A percentile compares a stretch with the other conserved stretches of the same genome.
phyloP scores from a whole-genome alignment of 2,888 invertebrate species.

The Microctonus aethiopoides region DNA sequence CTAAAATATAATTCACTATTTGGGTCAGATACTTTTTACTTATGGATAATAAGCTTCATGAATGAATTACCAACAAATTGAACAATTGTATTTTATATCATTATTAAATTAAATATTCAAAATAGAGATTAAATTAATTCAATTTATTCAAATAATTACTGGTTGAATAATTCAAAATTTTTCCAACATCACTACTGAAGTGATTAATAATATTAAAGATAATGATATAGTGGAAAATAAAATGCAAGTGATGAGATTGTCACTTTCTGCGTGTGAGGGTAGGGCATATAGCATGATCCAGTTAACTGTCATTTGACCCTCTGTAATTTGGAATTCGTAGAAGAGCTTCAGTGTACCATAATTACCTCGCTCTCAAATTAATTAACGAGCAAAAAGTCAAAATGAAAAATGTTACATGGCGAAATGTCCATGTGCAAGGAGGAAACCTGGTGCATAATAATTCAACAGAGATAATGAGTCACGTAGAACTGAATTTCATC shows the following conservation, averaged over 20 bases:
- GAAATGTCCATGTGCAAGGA: slow-evolving; percentile 3
- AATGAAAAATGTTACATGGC: slow-evolving; percentile 22
- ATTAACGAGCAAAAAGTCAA: slow-evolving; percentile 16
- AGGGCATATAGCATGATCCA: not conserved
- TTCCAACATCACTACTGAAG: not conserved
- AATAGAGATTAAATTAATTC: not conserved
- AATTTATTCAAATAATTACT: not conserved
- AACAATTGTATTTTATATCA: not conserved
- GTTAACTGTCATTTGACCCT: not conserved
- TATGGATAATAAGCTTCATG: not conserved
- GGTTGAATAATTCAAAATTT: not conserved
- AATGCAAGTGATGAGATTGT: not conserved
- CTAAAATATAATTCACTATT: not conserved
- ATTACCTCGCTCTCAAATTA: slow-evolving; percentile 23
- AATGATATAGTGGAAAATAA: not conserved
- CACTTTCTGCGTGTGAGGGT: not conserved
- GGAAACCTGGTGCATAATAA: slow-evolving; percentile 39
- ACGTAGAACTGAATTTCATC: slow-evolving; percentile 34
- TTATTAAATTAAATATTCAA: not conserved
- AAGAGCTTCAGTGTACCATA: slow-evolving; percentile 10
- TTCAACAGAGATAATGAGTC: slow-evolving; percentile 37
- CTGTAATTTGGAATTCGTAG: not conserved
- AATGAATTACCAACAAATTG: not conserved
- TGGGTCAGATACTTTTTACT: not conserved
- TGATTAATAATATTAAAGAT: not conserved